These are phyloP conservation scores for Papilio polyxenes DNA, from an alignment of 1,140 invertebrate genomes.

Conservation along the genomic window DNA sequence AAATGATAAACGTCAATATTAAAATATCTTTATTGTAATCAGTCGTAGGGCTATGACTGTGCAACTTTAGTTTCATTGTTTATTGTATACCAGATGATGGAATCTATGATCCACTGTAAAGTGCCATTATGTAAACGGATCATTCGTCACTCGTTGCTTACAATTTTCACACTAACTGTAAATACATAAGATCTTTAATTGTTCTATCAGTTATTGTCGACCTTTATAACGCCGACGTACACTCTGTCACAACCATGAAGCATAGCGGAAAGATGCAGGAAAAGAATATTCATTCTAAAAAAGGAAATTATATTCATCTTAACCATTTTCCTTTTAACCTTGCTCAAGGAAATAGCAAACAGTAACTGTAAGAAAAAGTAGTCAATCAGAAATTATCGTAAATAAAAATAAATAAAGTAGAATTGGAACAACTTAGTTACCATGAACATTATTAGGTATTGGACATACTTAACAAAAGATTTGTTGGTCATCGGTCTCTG, in stretches of 20 bases:
- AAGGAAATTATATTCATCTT: too few relatives aligned
- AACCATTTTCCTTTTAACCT: too few relatives aligned
- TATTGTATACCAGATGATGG: not conserved
- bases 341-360: too few relatives aligned
- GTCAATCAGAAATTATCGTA: too few relatives aligned
- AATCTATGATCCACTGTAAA: not conserved
- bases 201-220: not conserved
- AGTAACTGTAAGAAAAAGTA: too few relatives aligned
- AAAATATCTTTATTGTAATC: not conserved
- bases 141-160: slow-evolving; percentile 3
- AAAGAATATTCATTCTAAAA: too few relatives aligned
- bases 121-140: slow-evolving; percentile 6
- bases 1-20: slow-evolving; percentile 1
- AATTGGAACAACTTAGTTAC: too few relatives aligned
- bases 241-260: not conserved
- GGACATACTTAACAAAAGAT: too few relatives aligned
- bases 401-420: too few relatives aligned
- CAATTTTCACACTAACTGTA: not conserved
- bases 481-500: too few relatives aligned
- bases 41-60: not conserved
- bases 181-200: slow-evolving; percentile 13
- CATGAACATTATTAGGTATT: too few relatives aligned
- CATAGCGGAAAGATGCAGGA: too few relatives aligned
- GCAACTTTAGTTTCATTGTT: not conserved
- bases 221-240: not conserved